Evolutionary conservation across 2,888 invertebrate species (phyloP).

Genomic region (Hirtodrosophila histrioides): DNA sequence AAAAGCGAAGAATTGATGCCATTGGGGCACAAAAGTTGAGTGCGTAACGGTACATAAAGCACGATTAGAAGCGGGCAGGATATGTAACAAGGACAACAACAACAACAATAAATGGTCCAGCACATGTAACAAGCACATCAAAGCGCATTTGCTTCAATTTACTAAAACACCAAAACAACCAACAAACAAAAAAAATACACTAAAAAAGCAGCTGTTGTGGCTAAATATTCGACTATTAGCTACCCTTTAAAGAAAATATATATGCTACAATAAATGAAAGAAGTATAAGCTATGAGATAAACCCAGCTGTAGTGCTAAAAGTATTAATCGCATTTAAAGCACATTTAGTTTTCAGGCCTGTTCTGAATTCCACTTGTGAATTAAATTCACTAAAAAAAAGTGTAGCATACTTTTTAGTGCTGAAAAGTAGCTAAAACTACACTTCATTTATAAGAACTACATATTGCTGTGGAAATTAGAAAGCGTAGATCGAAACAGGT

Average conservation of each 20-base stretch:
- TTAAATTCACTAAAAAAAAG: not conserved
- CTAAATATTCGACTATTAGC: not conserved
- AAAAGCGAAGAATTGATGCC: slow-evolving; percentile 54
- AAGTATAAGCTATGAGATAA: too few species aligned
- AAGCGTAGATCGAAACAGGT: too few species aligned
- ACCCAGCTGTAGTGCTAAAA: not conserved
- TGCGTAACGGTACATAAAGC: slow-evolving; percentile 83
- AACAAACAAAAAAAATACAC: slow-evolving; percentile 23
- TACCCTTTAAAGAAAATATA: too few species aligned
- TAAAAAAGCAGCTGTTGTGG: not conserved
- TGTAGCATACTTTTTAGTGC: too few species aligned
- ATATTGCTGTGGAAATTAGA: too few species aligned
- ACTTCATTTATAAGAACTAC: too few species aligned
- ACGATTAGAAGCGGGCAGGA: slow-evolving; percentile 72
- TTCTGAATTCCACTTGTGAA: too few species aligned
- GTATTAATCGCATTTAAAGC: too few species aligned
- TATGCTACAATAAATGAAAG: too few species aligned
- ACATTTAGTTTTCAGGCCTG: too few species aligned
- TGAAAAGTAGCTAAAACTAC: too few species aligned
- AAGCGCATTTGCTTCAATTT: slow-evolving; percentile 83
- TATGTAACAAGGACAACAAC: not conserved
- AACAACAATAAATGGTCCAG: slow-evolving; percentile 25
- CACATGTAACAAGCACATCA: slow-evolving; percentile 80
- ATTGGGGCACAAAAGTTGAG: slow-evolving; percentile 68
- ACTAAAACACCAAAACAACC: slow-evolving; percentile 72